Percentiles rank a stretch among this genome's conserved stretches.
Evolutionary conservation across 2,888 invertebrate species (phyloP).

Genomic region (Helicoverpa assulta): DNA sequence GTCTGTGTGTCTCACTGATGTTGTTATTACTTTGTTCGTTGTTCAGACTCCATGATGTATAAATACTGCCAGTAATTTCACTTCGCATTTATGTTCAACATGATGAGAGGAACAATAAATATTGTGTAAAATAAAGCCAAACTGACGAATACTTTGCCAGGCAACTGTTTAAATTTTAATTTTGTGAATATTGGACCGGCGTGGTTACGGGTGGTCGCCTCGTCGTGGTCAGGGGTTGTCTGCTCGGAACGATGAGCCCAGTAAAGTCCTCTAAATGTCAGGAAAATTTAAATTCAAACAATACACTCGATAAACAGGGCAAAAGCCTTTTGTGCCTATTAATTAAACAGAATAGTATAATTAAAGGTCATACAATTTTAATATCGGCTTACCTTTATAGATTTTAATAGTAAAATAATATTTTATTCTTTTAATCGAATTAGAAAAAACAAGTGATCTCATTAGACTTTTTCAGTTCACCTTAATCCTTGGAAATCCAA

Average conservation of each 20-base stretch:
- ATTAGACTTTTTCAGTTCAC: constrained; percentile 24
- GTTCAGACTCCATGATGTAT: neutral
- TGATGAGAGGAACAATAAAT: constrained; percentile 22
- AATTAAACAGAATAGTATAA: constrained; percentile 8
- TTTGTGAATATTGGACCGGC: constrained; percentile 50
- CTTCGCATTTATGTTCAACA: constrained; percentile 19
- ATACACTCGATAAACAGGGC: constrained; percentile 34
- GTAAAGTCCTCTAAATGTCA: constrained; percentile 41
- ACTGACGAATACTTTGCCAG: constrained; percentile 28
- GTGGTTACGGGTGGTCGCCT: constrained; percentile 41
- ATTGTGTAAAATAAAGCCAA: constrained; percentile 37
- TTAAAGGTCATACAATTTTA: neutral
- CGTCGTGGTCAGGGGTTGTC: constrained; percentile 55
- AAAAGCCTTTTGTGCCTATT: constrained; percentile 8
- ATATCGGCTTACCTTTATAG: neutral
- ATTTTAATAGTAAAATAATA: too few species aligned
- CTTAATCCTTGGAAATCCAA: constrained; percentile 22
- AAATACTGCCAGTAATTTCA: neutral
- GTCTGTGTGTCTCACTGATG: neutral
- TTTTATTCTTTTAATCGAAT: neutral
- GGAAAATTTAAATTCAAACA: constrained; percentile 49
- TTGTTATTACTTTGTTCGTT: neutral
- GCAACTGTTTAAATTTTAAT: constrained; percentile 40
- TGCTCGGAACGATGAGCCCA: constrained; percentile 36
- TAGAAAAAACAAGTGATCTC: constrained; percentile 1